Base-by-base conservation (phyloP, 2,113 vertebrate species). In the Seriola dumerili region DNA sequence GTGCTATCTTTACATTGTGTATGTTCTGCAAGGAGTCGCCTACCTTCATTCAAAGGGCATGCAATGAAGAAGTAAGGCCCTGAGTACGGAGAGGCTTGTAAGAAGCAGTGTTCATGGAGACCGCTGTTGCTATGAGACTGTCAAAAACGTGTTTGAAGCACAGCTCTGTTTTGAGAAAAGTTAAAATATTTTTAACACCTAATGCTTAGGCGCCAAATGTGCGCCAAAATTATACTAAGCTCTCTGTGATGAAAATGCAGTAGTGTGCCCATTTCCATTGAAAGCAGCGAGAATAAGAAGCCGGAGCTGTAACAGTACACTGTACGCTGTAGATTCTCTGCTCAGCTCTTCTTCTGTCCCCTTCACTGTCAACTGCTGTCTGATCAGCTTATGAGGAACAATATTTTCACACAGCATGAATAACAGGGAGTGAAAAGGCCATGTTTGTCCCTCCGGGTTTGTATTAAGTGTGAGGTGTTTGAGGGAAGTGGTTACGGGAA, bases 41-140 rank as follows among this genome's bases (percentile, higher is more conserved):
- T 83, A 86, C 84, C 44, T 89, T 82, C 84, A 82, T 92, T 90
- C 66, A 87, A 72, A 88, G 76, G 55, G 64, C 72, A 69, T 19
- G 69, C 50, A 46, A 61, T 86, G 68, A 29, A 85, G 63, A 61
- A 85, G 83, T 76, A 72, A 62, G 67, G 66, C 62, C 61, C 9
- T 54, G 81, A 65, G 69, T 81, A 48, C 36, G 55, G 59, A 82
- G 67, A 85, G 71, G 67, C 82, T 87, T 79, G 65, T 75, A 77
- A 85, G 68, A 48, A 77, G 80, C 50, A 58, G 82, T 70, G 71
- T 78, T 87, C 85, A 50, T 59, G 42, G 87, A 85, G 48, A 77
- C 70, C 8, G 21, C 81, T 87, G 93, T 93, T 94, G 93, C 93
- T 90, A 94, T 85, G 89, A 91, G 85, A 92, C 91, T 79, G 76